These are phyloP conservation scores for Metacarcinus magister DNA, from an alignment of 2,888 invertebrate genomes.

Conservation along the genomic window DNA sequence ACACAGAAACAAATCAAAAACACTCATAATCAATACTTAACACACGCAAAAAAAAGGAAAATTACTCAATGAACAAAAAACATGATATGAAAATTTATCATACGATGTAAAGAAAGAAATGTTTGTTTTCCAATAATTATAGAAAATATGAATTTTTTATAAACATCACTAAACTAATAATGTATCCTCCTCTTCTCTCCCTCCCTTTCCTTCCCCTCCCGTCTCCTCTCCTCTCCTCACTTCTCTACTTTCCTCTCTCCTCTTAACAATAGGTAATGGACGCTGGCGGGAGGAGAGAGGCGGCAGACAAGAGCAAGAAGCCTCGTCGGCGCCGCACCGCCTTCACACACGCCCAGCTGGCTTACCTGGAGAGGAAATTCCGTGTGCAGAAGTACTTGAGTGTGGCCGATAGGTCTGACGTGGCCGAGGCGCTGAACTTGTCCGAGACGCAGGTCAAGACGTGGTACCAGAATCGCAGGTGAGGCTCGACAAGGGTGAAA, in stretches of 20 bases:
- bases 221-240: neutral
- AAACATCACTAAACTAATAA: too few relatives aligned
- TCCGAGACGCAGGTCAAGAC: slow-evolving; percentile 98
- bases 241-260: neutral
- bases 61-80: neutral
- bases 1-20: too few relatives aligned
- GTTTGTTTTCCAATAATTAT: too few relatives aligned
- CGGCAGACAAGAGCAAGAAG: slow-evolving; percentile 73
- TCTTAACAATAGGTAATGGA: neutral
- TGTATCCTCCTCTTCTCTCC: neutral
- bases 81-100: too few relatives aligned
- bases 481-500: slow-evolving; percentile 83
- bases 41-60: too few relatives aligned
- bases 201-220: neutral
- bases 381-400: slow-evolving; percentile 96
- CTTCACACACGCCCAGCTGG: slow-evolving; percentile 96
- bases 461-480: slow-evolving; percentile 96
- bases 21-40: too few relatives aligned
- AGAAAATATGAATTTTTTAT: too few relatives aligned
- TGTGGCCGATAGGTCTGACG: slow-evolving; percentile 96
- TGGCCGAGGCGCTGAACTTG: slow-evolving; percentile 94
- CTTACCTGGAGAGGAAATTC: slow-evolving; percentile 95
- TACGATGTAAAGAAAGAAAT: too few relatives aligned
- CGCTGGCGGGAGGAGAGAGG: neutral
- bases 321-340: slow-evolving; percentile 88